Evolutionary conservation across 2,113 vertebrate genomes (phyloP), one percentile per base, ranked within the genome.

Genomic region (Tonatia bakeri): DNA sequence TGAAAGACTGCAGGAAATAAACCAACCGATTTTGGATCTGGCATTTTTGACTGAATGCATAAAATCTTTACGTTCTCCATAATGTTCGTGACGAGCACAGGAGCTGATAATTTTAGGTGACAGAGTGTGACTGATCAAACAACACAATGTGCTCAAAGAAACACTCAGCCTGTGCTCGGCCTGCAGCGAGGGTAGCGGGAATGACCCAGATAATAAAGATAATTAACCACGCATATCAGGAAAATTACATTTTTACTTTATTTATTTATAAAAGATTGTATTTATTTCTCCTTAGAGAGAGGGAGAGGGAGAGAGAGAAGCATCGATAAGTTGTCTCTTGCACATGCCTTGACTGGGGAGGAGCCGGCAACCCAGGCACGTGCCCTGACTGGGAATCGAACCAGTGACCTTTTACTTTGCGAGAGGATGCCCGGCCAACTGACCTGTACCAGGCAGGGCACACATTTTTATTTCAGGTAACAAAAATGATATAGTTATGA

Each of bases 391-490:
- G 61, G 61, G 61, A 64, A 64, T 64, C 61, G 28, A 64, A 64
- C 61, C 61, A 6, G 61, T 14, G 61, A 64, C 28, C 26, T 64
- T 64, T 31, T 1, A 4, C 28, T 64, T 64, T 31, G 61, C 13
- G 0, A 64, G 26, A 64, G 28, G 28, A 31, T 31, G 28, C 61
- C 26, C 28, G 4, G 24, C 28, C 28, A 31, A 15, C 28, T 31
- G 28, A 31, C 13, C 61, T 31, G 15, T 11, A 28, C 12, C 28
- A 31, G 13, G 31, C 28, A 31, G 28, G 61, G 61, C 61, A 64
- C 61, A 24, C 47, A 45, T 83, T 88, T 98, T 98, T 98, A 98
- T 98, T 98, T 97, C 93, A 98, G 89, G 96, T 95, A 96, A 97
- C 96, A 98, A 97, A 97, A 95, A 97, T 33, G 33, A 97, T 45